phyloP scores from a whole-genome alignment of 1,140 invertebrate genomes.

The Dendroctonus valens region DNA sequence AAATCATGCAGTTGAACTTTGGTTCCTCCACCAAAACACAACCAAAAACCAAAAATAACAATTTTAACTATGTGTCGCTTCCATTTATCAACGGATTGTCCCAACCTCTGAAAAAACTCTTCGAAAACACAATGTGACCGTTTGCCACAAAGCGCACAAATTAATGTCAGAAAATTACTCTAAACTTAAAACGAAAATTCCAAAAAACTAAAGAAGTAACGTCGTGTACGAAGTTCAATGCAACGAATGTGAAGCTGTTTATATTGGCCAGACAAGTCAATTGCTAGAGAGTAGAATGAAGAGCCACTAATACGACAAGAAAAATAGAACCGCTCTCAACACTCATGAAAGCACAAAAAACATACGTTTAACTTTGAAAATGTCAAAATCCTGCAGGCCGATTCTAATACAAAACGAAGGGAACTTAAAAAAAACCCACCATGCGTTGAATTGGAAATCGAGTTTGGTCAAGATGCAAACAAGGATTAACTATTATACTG shows the following conservation, averaged over 20 bases:
- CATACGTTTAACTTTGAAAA: neutral
- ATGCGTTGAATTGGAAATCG: no score
- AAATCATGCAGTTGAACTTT: no score
- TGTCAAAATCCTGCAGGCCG: neutral
- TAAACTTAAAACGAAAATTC: neutral
- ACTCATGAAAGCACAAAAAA: neutral
- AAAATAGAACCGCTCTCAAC: neutral
- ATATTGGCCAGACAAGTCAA: neutral
- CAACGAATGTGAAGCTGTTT: neutral
- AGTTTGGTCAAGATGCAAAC: no score
- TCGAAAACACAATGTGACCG: no score
- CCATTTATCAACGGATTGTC: no score
- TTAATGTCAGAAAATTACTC: neutral
- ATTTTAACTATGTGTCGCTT: no score
- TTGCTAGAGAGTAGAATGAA: neutral
- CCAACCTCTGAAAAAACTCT: no score
- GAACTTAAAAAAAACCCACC: no score
- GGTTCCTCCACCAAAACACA: no score
- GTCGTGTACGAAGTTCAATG: neutral
- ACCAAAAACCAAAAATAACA: no score
- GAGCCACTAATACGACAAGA: slow-evolving; percentile 1
- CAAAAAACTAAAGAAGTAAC: no score
- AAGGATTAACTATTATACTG: no score
- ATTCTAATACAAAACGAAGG: neutral
- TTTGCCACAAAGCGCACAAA: neutral